Evolutionary conservation across 2,888 invertebrate genomes (phyloP).

Genomic region (Callimorpha dominula): DNA sequence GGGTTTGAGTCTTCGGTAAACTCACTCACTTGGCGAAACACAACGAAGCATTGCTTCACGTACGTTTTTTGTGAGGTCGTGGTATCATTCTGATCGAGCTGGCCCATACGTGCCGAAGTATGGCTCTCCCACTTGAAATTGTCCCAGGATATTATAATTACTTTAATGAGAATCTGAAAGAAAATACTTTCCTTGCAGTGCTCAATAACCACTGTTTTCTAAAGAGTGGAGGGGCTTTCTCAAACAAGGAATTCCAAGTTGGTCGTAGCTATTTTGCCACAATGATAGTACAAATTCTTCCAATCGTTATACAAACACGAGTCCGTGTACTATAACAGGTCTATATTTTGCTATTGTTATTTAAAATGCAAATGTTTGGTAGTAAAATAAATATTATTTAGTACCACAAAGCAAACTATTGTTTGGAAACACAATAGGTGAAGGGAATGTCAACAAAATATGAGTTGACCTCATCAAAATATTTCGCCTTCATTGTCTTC

Average conservation of each 20-base stretch:
- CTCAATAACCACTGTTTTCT: no score
- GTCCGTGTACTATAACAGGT: background rate
- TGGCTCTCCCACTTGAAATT: no score
- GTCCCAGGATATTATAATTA: no score
- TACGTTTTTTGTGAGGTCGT: no score
- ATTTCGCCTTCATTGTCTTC: slow-evolving; percentile 8
- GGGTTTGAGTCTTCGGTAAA: no score
- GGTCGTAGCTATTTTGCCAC: background rate
- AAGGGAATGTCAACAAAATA: slow-evolving; percentile 12
- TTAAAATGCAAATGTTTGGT: background rate
- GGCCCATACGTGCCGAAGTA: no score
- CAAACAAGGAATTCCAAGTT: background rate
- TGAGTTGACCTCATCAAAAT: slow-evolving; percentile 7
- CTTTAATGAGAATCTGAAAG: no score
- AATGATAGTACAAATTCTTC: background rate
- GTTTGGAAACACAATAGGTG: slow-evolving; percentile 4
- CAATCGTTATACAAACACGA: background rate
- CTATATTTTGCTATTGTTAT: slow-evolving; percentile 6
- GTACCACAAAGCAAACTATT: background rate
- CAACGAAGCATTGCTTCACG: no score
- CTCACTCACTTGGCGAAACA: no score
- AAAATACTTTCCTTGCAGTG: no score
- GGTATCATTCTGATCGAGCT: no score
- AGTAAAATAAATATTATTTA: slow-evolving; percentile 13
- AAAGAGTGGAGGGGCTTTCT: background rate